These are phyloP conservation scores for Poeciliopsis turrubarensis DNA, from an alignment of 2,113 vertebrate species.

Conservation along the genomic window DNA sequence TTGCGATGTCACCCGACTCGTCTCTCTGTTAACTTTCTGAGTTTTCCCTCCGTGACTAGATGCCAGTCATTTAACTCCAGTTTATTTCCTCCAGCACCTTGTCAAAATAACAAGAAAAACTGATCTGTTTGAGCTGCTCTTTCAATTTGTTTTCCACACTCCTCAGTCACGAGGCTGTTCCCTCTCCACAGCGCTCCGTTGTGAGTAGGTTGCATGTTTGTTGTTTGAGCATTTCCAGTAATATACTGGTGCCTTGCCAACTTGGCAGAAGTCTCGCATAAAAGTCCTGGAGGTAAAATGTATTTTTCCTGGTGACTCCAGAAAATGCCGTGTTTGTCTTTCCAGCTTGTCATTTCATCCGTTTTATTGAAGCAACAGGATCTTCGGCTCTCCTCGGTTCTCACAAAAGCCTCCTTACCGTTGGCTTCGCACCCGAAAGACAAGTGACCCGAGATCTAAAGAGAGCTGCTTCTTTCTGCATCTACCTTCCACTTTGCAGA, in stretches of 20 bases:
- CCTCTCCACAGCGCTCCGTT: conserved; percentile 7
- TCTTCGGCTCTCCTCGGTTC: conserved; percentile 31
- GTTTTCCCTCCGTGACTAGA: conserved; percentile 1
- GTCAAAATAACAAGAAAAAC: conserved; percentile 18
- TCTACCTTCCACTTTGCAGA: conserved; percentile 33
- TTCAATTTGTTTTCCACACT: conserved; percentile 30
- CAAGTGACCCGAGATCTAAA: conserved; percentile 16
- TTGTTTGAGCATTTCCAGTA: conserved; percentile 61
- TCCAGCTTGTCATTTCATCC: conserved; percentile 34
- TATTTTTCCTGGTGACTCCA: conserved; percentile 26
- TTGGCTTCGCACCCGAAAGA: conserved; percentile 21
- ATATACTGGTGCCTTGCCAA: conserved; percentile 58
- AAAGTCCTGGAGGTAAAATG: conserved; percentile 31
- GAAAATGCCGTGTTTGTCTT: conserved; percentile 31
- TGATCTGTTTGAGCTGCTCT: conserved; percentile 14
- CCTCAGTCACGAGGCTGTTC: conserved; percentile 27
- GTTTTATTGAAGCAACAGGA: conserved; percentile 42
- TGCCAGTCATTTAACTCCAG: conserved; percentile 16
- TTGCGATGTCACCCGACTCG: background rate
- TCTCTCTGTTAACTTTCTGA: background rate
- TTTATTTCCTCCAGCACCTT: conserved; percentile 6
- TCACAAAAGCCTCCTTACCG: conserved; percentile 6
- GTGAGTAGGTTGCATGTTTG: conserved; percentile 52
- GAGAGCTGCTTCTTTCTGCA: conserved; percentile 37
- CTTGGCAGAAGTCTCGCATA: conserved; percentile 41